Evolutionary conservation across 1,140 invertebrate genomes (phyloP), one percentile per base, ranked within the genome.

Genomic region (Papilio machaon): DNA sequence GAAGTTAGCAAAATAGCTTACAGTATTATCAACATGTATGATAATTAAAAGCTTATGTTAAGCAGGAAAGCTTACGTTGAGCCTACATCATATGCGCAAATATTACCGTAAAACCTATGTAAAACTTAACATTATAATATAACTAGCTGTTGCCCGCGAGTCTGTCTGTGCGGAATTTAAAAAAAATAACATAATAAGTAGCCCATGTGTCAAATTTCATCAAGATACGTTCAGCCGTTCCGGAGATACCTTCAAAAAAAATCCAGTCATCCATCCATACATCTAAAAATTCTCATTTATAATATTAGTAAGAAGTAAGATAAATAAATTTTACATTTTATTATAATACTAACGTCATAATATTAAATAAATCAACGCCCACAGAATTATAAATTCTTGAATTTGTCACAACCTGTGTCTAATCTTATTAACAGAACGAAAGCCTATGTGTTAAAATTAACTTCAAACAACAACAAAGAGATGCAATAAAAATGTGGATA

Each of bases 401-500:
- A 30, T 76, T 76, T 76, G 15, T 52, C 47, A 76, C 52, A 54
- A 76, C 74, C 74, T 52, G 47, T 35, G 74, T 47, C 74, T 30
- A 52, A 38, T 60, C 11, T 30, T 43, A 35, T 35, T 58, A 30
- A 30, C 23, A 38, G 7, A 58, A 77, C 54, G 23, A 77, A 54
- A 58, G 52, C 10, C 30, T 70, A 70, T 70, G 11, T 70, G 11
- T 38, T 38, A 58, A 30, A 43, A 38, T 54, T 17, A 77, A 77
- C 35, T 58, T 60, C 7, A 52, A 52, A n/a, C n/a, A 30, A 43
- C 75, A 77, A 30, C 49, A 49, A 38, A 15, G 35, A 64, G 46
- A 79, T 79, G 58, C 9, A 64, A 79, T 79, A 79, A 64, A 79
- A 79, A 79, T 17, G 9, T 23, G 54, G 35, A 79, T 79, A 79